These are phyloP conservation scores for Acanthosepion lycidas DNA, from an alignment of 2,888 invertebrate species.

Conservation along the genomic window DNA sequence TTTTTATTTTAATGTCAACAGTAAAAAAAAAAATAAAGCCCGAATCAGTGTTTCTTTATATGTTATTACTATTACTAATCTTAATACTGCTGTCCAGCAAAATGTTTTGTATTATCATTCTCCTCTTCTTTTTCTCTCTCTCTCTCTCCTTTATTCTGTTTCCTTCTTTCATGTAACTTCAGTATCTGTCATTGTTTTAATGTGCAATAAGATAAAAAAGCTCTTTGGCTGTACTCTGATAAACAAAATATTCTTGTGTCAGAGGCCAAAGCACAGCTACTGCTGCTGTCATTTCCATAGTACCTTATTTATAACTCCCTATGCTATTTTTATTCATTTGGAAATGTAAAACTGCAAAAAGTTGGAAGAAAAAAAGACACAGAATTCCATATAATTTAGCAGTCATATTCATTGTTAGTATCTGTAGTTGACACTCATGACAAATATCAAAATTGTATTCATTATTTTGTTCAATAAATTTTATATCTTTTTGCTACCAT, in stretches of 20 bases:
- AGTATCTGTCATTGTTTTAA: neutral
- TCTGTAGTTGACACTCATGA: neutral
- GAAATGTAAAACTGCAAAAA: neutral
- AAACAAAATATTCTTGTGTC: neutral
- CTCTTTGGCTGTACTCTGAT: neutral
- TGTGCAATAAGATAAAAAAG: neutral
- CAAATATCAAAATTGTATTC: constrained; percentile 33
- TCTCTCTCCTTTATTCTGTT: neutral
- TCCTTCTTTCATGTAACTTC: neutral
- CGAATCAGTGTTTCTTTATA: neutral
- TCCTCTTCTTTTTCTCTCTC: neutral
- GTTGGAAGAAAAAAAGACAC: neutral
- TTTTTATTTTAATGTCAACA: neutral
- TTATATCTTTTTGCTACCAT: constrained; percentile 8
- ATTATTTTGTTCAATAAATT: constrained; percentile 33
- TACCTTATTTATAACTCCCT: neutral
- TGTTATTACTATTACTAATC: neutral
- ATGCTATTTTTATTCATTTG: neutral
- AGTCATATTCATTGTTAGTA: constrained; percentile 6
- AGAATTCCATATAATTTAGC: constrained; percentile 18
- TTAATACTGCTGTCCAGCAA: neutral
- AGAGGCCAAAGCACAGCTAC: neutral
- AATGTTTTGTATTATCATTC: no score
- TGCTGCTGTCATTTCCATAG: neutral
- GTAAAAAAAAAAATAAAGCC: neutral